Conservation (phyloP, 1,140 invertebrate species). For the Caligus rogercresseyi region DNA sequence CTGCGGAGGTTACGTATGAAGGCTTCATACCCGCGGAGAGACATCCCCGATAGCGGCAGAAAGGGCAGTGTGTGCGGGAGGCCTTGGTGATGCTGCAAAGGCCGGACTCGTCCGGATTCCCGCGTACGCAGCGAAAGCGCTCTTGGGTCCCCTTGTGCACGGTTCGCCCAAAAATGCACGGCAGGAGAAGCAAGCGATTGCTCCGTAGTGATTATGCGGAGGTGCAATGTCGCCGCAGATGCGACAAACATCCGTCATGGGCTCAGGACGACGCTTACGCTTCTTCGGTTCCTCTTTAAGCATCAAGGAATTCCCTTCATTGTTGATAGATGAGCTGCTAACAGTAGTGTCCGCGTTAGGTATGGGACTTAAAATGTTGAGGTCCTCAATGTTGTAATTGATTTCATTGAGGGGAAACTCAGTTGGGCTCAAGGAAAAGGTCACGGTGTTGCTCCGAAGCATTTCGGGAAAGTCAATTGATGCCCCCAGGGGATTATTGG, state of each 20-base stretch:
- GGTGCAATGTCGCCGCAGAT: constrained; percentile 18
- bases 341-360: neutral
- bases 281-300: neutral
- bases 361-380: neutral
- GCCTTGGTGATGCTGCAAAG: constrained; percentile 3
- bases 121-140: neutral
- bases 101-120: neutral
- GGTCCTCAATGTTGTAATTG: neutral
- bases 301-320: neutral
- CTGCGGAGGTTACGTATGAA: constrained; percentile 3
- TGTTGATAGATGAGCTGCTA: too few species aligned
- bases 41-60: constrained; percentile 11
- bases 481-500: too few species aligned
- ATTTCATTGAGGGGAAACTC: too few species aligned
- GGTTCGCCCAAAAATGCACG: constrained; percentile 16
- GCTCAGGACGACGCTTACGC: neutral
- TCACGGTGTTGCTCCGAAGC: too few species aligned
- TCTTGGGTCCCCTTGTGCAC: constrained; percentile 14
- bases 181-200: constrained; percentile 13
- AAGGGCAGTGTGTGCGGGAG: constrained; percentile 9
- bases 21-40: constrained; percentile 16
- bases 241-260: constrained; percentile 13
- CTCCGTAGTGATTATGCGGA: constrained; percentile 22
- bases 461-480: too few species aligned
- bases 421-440: too few species aligned